Evolutionary conservation across 2,888 invertebrate species (phyloP), one percentile per base, ranked within the genome.

Genomic region (Drosophila greeni): DNA sequence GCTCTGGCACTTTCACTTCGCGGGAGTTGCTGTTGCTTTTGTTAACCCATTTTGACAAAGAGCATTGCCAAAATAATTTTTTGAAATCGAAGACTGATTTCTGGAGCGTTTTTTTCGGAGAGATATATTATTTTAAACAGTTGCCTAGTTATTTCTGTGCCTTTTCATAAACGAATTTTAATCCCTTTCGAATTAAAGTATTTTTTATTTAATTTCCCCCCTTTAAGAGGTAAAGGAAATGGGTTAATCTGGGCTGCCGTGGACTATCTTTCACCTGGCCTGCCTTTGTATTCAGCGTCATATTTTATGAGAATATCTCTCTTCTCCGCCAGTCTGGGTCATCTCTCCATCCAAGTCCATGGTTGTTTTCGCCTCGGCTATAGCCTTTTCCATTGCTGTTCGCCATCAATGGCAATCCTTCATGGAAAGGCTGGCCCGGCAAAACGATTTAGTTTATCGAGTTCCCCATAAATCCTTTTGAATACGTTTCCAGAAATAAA

Each of bases 1-100:
- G 65, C 67, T 73, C 65, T 79, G 73, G 70, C 82, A 79, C 82
- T 82, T 82, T 82, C 82, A 85, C 82, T 85, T 82, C 72, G 67
- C 24, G 23, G 33, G 14, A 40, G 57, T 16, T 54, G 47, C n/a
- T 24, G 29, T 23, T 54, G 53, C 42, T 16, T 47, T 31, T 31
- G 39, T 76, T 75, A 74, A 62, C 66, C 43, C 59, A 60, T 24
- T 37, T 33, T 11, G 47, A 20, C 45, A 14, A n/a, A 34, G 11
- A 6, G 11, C 11, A 16, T 18, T 8, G 31, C n/a, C 20, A 34
- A 24, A 20, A 34, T 11, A 29, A 23, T 23, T 14, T 0, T 20
- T 20, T 5, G 3, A 9, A 29, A 29, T 11, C 1, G 9, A 29
- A 11, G 29, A 29, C 29, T 2, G 20, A 20, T 20, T 20, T 20